Evolutionary conservation across 2,113 vertebrate species (phyloP).

Genomic region (Amia ocellicauda): DNA sequence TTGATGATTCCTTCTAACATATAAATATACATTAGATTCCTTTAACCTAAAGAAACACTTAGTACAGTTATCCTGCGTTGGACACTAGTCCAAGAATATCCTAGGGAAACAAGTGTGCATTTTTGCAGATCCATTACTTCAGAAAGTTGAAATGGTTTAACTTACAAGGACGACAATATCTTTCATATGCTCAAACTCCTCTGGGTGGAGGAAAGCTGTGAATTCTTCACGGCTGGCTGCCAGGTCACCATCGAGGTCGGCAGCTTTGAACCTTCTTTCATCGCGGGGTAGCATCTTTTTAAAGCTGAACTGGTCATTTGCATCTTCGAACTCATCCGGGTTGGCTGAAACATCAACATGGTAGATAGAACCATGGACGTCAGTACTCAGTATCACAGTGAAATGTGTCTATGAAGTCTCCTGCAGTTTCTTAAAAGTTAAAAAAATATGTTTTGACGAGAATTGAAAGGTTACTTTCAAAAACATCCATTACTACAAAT

Average conservation of each 20-base stretch:
- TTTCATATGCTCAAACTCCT: conserved; percentile 97
- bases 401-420: too few species aligned
- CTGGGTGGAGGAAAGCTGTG: conserved; percentile 91
- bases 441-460: too few species aligned
- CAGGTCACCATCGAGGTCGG: conserved; percentile 79
- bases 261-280: conserved; percentile 83
- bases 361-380: neutral
- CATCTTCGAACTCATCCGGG: conserved; percentile 85
- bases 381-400: too few species aligned
- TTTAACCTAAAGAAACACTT: neutral
- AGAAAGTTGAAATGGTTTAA: neutral
- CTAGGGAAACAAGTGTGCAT: neutral
- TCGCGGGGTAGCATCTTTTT: conserved; percentile 97
- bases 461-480: too few species aligned
- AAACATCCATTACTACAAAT: too few species aligned
- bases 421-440: too few species aligned
- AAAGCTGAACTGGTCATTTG: conserved; percentile 86
- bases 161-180: conserved; percentile 92
- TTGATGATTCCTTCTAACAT: neutral
- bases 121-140: neutral
- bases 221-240: conserved; percentile 88
- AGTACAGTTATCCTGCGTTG: too few species aligned
- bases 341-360: conserved; percentile 66
- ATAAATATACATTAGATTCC: neutral
- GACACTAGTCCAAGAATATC: too few species aligned